A percentile compares a stretch with the other conserved stretches of the same genome.
Conservation (phyloP, 2,888 invertebrate genomes). For the Ochlodes sylvanus region DNA sequence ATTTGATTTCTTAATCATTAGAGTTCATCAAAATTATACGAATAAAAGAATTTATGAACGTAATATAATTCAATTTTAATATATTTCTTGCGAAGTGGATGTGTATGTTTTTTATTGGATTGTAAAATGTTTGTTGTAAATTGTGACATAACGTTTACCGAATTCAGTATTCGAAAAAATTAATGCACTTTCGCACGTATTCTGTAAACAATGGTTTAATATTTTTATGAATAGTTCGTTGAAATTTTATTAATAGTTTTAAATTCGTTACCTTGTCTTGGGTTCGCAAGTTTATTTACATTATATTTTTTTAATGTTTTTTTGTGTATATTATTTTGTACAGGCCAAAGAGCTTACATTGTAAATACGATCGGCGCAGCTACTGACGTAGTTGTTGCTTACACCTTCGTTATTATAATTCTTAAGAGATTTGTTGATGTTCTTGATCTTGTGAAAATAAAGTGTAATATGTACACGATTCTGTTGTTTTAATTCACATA, state of each 20-base stretch:
- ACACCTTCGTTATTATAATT: conserved; percentile 82
- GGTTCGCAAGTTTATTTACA: conserved; percentile 71
- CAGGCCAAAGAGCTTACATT: conserved; percentile 83
- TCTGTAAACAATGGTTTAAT: conserved; percentile 50
- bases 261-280: conserved; percentile 75
- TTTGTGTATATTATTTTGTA: conserved; percentile 76
- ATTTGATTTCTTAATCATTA: conserved; percentile 33
- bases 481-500: conserved; percentile 45
- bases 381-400: conserved; percentile 64
- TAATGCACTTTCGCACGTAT: conserved; percentile 49
- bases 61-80: conserved; percentile 27
- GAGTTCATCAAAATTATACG: conserved; percentile 28
- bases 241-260: conserved; percentile 80
- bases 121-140: conserved; percentile 52
- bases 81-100: conserved; percentile 31
- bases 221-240: conserved; percentile 64
- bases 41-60: conserved; percentile 18
- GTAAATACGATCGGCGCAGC: conserved; percentile 76
- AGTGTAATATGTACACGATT: conserved; percentile 49
- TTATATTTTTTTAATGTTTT: conserved; percentile 54
- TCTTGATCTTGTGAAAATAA: conserved; percentile 82
- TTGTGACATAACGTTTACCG: conserved; percentile 66
- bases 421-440: conserved; percentile 84
- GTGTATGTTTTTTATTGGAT: conserved; percentile 23
- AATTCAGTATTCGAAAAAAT: conserved; percentile 65